Evolutionary conservation across 2,888 invertebrate species (phyloP), one percentile per base, ranked within the genome.

Genomic region (Eurytoma adleriae): DNA sequence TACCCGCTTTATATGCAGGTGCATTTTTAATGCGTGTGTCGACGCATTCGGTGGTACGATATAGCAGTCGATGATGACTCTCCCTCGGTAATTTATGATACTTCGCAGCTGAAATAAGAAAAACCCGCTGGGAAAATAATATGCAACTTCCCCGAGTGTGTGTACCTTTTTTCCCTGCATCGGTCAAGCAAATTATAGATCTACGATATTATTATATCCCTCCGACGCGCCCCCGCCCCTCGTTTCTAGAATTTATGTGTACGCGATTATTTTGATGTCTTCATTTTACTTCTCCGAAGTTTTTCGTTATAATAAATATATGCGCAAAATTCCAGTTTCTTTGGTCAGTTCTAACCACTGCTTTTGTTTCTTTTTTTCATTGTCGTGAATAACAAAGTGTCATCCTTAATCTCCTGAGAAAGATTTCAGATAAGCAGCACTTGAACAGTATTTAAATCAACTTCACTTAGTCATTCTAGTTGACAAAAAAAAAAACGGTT

Each of bases 171-270:
- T 66, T 69, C 64, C 52, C 64, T 20, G 61, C 20, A 72, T 73
- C 80, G 64, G 77, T 57, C 64, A 69, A 64, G 81, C 81, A 81
- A 81, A 78, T 81, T 81, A 71, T 67, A 81, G 62, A 59, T 27
- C 73, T 68, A 50, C 24, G 70, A 59, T 66, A 64, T 73, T 66
- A 64, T 73, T 70, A 7, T 62, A 57, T 67, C 30, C 30, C 69
- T 52, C n/a, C 20, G 69, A 64, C 57, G 62, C 75, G 75, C 78
- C 81, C 61, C 75, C 81, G 68, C 78, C 78, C 75, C 81, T 81
- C 30, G 78, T 81, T 81, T 78, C 81, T 78, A 78, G 72, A 72
- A 81, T 71, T 76, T 75, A 70, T 78, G 64, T 64, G 10, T 24
- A 13, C 40, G 20, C 71, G 66, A 18, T 30, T 70, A 59, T 66